phyloP scores from a whole-genome alignment of 2,113 vertebrate genomes.

The Prunella fulvescens region DNA sequence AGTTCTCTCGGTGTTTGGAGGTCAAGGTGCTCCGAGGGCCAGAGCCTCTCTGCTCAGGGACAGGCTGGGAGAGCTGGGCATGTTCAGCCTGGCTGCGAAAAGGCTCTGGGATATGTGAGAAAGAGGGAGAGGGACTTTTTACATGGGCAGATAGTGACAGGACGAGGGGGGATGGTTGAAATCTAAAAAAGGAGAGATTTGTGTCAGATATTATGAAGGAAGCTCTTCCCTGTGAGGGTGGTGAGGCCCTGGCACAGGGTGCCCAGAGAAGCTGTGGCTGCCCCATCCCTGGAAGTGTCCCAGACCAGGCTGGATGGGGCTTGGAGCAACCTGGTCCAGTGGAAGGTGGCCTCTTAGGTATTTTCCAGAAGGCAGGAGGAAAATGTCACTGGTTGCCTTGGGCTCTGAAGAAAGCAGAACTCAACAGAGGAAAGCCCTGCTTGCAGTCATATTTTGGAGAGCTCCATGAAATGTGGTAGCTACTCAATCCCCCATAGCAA shows the following conservation, averaged over 20 bases:
- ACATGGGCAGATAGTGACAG: not conserved
- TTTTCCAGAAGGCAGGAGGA: not conserved
- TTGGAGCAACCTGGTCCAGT: not conserved
- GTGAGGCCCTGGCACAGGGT: rapidly evolving
- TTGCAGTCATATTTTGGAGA: not conserved
- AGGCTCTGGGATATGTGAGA: rapidly evolving
- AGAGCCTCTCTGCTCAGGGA: not conserved
- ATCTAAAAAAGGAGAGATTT: not conserved
- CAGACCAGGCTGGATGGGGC: rapidly evolving
- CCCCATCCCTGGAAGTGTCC: not conserved
- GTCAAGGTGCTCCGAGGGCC: not conserved
- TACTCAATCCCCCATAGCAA: not conserved
- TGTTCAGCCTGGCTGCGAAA: not conserved
- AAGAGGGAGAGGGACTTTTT: not conserved
- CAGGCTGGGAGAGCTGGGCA: not conserved
- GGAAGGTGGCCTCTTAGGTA: not conserved
- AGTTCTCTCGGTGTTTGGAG: not conserved
- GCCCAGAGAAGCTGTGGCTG: not conserved
- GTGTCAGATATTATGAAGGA: not conserved
- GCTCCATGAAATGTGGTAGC: not conserved
- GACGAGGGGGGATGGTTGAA: not conserved
- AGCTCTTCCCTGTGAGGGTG: not conserved
- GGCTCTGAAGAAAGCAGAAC: not conserved
- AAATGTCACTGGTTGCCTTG: not conserved
- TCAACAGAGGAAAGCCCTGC: not conserved